phyloP scores from a whole-genome alignment of 2,888 invertebrate species.

The Oscheius sp. region DNA sequence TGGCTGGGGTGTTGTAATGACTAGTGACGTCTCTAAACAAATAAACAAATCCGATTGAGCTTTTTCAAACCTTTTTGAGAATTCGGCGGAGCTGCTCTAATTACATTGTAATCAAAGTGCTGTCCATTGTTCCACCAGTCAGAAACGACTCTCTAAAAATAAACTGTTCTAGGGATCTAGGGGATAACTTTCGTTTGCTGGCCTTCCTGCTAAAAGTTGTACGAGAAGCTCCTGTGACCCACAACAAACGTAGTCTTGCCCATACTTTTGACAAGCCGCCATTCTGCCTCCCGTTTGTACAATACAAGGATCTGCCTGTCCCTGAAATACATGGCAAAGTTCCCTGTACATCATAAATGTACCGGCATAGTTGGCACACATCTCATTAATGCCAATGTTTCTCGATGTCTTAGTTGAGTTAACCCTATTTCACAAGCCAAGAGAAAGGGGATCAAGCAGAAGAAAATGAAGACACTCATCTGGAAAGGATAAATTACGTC shows the following conservation, averaged over 20 bases:
- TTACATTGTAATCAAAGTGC: conserved; percentile 31
- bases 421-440: conserved; percentile 51
- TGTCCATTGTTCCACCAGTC: conserved; percentile 34
- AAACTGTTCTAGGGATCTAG: not conserved
- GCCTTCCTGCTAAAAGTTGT: conserved; percentile 50
- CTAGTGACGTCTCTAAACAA: conserved; percentile 1
- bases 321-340: conserved; percentile 37
- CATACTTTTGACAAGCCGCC: conserved; percentile 55
- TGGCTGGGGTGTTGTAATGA: conserved; percentile 15
- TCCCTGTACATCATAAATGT: no score
- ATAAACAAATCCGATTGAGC: not conserved
- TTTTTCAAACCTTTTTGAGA: conserved; percentile 11
- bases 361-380: conserved; percentile 58
- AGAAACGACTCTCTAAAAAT: conserved; percentile 16
- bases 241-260: conserved; percentile 56
- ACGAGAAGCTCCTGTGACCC: conserved; percentile 54
- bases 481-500: conserved; percentile 12
- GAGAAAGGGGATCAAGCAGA: not conserved
- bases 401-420: conserved; percentile 54
- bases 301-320: conserved; percentile 58
- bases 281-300: conserved; percentile 53
- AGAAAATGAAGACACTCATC: conserved; percentile 5
- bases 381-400: conserved; percentile 53
- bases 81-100: conserved; percentile 8
- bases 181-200: conserved; percentile 30